These are phyloP conservation scores for Cryptoblepharus egeriae DNA, from an alignment of 2,797 vertebrate species.

Conservation along the genomic window DNA sequence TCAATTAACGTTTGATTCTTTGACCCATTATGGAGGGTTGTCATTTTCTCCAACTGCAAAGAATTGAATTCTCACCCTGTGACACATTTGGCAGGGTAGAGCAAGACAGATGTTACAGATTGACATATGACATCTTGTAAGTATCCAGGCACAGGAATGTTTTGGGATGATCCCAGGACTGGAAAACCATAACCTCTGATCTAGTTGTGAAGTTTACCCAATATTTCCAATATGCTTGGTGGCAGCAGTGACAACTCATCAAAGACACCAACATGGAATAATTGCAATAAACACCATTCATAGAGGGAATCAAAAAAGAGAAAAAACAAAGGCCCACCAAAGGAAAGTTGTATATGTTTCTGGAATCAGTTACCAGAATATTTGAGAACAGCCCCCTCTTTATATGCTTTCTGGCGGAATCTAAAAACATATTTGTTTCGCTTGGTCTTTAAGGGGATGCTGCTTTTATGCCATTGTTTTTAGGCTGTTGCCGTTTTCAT, in stretches of 20 bases:
- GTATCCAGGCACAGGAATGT: not conserved
- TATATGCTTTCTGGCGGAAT: too few species aligned
- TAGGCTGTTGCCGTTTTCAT: too few species aligned
- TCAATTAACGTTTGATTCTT: not conserved
- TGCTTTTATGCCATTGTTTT: too few species aligned
- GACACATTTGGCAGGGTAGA: not conserved
- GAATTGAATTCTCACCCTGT: too few species aligned
- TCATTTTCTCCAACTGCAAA: not conserved
- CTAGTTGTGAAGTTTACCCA: not conserved
- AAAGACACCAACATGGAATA: not conserved
- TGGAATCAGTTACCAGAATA: not conserved
- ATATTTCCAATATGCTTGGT: not conserved
- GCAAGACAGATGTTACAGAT: not conserved
- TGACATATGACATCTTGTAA: not conserved
- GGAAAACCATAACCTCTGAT: not conserved
- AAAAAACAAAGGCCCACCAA: not conserved
- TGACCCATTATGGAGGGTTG: not conserved
- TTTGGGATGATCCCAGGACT: not conserved
- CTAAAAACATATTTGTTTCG: too few species aligned
- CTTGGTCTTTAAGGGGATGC: too few species aligned
- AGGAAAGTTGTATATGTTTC: not conserved
- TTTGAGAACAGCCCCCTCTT: too few species aligned
- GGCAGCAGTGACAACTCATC: not conserved
- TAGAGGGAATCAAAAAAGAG: not conserved
- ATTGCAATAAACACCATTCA: not conserved